Base-by-base conservation (phyloP, 2,797 vertebrate genomes). In the Galago senegalensis region DNA sequence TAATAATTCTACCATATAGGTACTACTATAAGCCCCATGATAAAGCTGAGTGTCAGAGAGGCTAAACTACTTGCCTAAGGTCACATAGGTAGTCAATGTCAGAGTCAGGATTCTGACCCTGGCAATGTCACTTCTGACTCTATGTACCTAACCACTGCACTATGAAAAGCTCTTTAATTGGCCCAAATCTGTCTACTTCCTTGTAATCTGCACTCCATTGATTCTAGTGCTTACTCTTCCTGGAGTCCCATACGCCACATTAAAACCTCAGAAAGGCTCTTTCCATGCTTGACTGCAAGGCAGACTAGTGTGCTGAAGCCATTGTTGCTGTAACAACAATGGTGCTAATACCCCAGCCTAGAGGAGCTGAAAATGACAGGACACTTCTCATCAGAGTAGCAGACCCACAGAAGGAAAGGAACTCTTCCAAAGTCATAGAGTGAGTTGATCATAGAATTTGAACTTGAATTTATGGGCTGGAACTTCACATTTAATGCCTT, bases 51-150 rank as follows among this genome's bases (percentile, higher is more conserved):
- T 82, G n/a, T 63, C 27, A 76, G 27, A 87, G 56, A 93, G 11
- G 18, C 63, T 96, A 89, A 94, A 87, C 87, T 81, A 85, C 16
- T 91, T 88, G 56, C 31, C 31, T 49, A 65, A 92, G 46, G 81
- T 82, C 29, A 81, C 17, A 63, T 16, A 85, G 53, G 27, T 73
- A 43, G 3, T 49, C 85, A 81, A 29, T 69, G 21, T 40, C 80
- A 92, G 67, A 92, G 49, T 77, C 37, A 97, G 29, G 60, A 95
- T 63, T 96, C 49, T 86, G 40, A 85, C n/a, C 3, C 65, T 37
- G 46, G 43, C 10, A 84, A 29, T 67, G 63, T 85, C 10, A 9
- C 40, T 81, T 93, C 37, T 67, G 27, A 87, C 20, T 56, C 18
- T 75, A 84, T 43, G 27, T 3, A 8, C 3, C 87, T 79, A 84